Base-by-base conservation (phyloP, 1,140 invertebrate species). In the Metopolophium dirhodum region DNA sequence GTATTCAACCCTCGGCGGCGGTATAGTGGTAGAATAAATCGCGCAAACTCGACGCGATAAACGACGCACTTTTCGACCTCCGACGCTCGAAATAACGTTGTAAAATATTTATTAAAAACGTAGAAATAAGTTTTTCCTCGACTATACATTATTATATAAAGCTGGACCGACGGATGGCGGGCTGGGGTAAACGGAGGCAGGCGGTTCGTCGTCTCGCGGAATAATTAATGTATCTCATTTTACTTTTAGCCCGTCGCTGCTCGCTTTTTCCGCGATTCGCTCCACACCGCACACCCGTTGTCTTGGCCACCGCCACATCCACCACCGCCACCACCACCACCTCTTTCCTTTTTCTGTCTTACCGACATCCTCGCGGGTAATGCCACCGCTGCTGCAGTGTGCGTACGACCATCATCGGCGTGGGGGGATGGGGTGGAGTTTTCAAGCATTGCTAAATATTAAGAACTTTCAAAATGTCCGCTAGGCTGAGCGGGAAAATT, bases 151-250 rank as follows among this genome's bases (percentile, higher is more conserved):
- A 85, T 41, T 41, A 85, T 45, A 49, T n/a, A 45, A 45, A 26
- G n/a, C 87, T 30, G 87, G 49, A 57, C 88, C 45, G 88, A 37
- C n/a, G 88, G 88, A 20, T n/a, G 88, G 87, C 22, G 88, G 54
- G 45, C 9, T 22, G 51, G 88, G 11, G 88, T 11, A 37, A 37
- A 57, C 51, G 35, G 51, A 18, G 88, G 51, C 49, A 20, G 88
- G 49, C 26, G 88, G 88, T 61, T 90, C 51, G 51, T 61, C 88
- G 88, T 61, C 88, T 90, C 88, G 88, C 51, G 54, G 51, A 90
- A 90, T 90, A 90, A 90, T 90, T 90, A 90, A 90, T 90, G 88
- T 90, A 90, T 90, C 88, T 90, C 88, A 30, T 90, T 61, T 90
- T 61, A 90, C 88, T 90, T 90, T 90, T 90, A 90, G 54, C 54